phyloP scores from a whole-genome alignment of 2,888 invertebrate genomes.

The Zaprionus lineosus region DNA sequence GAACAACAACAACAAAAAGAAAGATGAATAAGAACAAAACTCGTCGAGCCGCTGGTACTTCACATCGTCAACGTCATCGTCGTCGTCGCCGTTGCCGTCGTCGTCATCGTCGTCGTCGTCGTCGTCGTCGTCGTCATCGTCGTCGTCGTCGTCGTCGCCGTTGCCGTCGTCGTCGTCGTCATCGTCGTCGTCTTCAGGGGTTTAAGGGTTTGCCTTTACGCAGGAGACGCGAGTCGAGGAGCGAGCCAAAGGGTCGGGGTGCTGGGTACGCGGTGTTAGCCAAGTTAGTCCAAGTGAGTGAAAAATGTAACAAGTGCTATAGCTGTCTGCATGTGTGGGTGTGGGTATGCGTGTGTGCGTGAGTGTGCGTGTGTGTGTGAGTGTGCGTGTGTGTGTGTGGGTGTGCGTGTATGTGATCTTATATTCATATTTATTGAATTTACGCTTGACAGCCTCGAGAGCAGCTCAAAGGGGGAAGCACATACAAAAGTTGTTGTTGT shows the following conservation, averaged over 20 bases:
- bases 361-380: not conserved
- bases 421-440: constrained; percentile 79
- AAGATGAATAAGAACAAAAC: not conserved
- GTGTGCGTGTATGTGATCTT: constrained; percentile 56
- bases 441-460: constrained; percentile 76
- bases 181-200: not conserved
- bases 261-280: constrained; percentile 51
- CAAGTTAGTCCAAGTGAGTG: constrained; percentile 77
- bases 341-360: too few species aligned
- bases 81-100: not conserved
- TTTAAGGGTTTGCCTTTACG: too few species aligned
- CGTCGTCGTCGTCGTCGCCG: constrained; percentile 46
- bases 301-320: constrained; percentile 72
- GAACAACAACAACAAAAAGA: constrained; percentile 1
- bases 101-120: constrained; percentile 56
- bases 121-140: constrained; percentile 4
- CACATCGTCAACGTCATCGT: constrained; percentile 54
- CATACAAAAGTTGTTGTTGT: constrained; percentile 21
- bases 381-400: constrained; percentile 3
- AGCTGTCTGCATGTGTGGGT: too few species aligned
- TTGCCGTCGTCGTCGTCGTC: constrained; percentile 20
- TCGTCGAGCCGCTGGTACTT: constrained; percentile 45
- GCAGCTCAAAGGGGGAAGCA: constrained; percentile 49
- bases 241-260: too few species aligned
- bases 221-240: too few species aligned